A percentile compares a stretch with the other conserved stretches of the same genome.
Conservation (phyloP, 2,113 vertebrate genomes). For the Pelecanoides urinatrix region DNA sequence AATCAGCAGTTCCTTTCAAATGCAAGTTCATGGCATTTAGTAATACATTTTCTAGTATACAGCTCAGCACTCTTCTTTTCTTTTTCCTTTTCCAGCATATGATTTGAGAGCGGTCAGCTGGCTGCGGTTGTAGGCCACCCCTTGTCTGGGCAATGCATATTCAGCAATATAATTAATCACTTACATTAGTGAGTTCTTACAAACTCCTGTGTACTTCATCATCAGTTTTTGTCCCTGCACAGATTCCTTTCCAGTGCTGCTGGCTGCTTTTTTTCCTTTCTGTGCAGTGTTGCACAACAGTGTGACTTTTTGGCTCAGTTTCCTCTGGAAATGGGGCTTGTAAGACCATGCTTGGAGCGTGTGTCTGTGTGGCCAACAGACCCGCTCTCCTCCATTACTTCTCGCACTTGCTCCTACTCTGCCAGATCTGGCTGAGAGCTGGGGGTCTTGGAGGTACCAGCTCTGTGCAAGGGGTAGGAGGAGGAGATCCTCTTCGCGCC, state of each 20-base stretch:
- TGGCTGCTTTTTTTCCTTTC: neutral
- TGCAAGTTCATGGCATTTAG: slow-evolving; percentile 18
- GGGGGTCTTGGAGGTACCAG: neutral
- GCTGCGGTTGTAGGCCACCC: neutral
- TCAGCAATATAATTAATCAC: slow-evolving; percentile 38
- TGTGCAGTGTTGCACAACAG: neutral
- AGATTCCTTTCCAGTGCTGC: neutral
- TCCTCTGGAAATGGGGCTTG: neutral
- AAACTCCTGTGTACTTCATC: neutral
- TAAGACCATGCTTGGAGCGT: neutral
- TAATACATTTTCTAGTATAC: slow-evolving; percentile 43
- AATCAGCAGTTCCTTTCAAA: slow-evolving; percentile 65
- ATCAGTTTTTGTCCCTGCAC: neutral
- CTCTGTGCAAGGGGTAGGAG: neutral
- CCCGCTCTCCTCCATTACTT: neutral
- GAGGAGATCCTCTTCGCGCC: neutral
- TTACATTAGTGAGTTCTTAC: slow-evolving; percentile 20
- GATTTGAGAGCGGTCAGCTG: neutral
- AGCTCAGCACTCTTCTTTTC: slow-evolving; percentile 25
- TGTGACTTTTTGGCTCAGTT: neutral
- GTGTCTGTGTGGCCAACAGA: neutral
- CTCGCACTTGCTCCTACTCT: neutral
- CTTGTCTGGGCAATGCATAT: neutral
- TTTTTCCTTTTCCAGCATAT: neutral
- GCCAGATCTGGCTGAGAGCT: neutral